Percentiles rank a stretch among this genome's conserved stretches.
These are phyloP conservation scores for Shinisaurus crocodilurus DNA, from an alignment of 2,113 vertebrate genomes.

Conservation along the genomic window DNA sequence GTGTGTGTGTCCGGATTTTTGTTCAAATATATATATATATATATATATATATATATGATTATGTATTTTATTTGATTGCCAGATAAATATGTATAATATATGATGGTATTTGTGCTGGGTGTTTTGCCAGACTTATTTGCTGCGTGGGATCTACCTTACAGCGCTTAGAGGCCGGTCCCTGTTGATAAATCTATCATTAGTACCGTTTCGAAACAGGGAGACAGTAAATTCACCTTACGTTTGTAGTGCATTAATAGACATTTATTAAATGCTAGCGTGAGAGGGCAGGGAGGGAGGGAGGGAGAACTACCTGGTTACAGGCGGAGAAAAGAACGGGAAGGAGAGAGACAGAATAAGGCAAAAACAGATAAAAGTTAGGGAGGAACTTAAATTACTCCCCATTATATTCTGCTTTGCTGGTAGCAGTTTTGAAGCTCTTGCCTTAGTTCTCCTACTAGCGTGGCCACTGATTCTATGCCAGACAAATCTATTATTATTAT, in stretches of 20 bases:
- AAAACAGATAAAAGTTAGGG: conserved; percentile 48
- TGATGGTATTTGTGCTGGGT: conserved; percentile 76
- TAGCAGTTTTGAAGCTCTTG: no score
- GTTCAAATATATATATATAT: conserved; percentile 66
- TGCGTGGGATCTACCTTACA: conserved; percentile 77
- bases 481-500: not conserved
- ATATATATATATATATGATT: conserved; percentile 60
- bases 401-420: not conserved
- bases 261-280: conserved; percentile 89
- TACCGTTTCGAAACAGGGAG: conserved; percentile 80
- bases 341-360: not conserved
- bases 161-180: conserved; percentile 81
- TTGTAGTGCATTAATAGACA: conserved; percentile 88
- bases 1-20: not conserved
- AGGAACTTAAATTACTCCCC: conserved; percentile 24
- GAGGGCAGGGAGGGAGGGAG: conserved; percentile 83
- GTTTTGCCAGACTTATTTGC: conserved; percentile 74
- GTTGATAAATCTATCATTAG: conserved; percentile 86
- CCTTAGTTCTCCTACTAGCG: not conserved
- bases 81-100: conserved; percentile 46
- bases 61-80: not conserved
- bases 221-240: conserved; percentile 88
- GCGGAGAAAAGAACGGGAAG: conserved; percentile 36
- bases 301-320: conserved; percentile 86
- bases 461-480: no score